Evolutionary conservation across 1,140 invertebrate species (phyloP).

Genomic region (Cyrtorhinus lividipennis): DNA sequence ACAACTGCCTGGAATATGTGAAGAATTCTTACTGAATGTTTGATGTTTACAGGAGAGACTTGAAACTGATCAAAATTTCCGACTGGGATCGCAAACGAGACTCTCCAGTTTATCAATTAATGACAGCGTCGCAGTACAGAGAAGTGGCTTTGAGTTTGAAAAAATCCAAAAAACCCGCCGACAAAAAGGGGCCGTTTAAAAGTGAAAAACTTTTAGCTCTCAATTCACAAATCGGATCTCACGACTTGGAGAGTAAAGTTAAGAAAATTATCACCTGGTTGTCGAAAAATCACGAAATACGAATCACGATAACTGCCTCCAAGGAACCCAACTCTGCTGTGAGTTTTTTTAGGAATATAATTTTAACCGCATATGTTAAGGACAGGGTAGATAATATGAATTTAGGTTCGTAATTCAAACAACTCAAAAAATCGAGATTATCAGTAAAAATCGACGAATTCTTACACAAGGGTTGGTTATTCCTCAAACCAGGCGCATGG

Average conservation of each 20-base stretch:
- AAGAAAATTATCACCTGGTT: conserved; percentile 11
- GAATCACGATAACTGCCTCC: conserved; percentile 8
- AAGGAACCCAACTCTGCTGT: too few relatives aligned
- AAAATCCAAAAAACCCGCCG: conserved; percentile 12
- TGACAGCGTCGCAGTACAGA: not conserved
- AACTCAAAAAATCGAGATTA: too few relatives aligned
- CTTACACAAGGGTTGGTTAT: too few relatives aligned
- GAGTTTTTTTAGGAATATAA: too few relatives aligned
- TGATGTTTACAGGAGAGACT: conserved; percentile 5
- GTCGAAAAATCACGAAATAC: conserved; percentile 11
- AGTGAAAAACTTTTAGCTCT: conserved; percentile 14
- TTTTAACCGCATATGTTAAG: too few relatives aligned
- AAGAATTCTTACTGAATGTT: too few relatives aligned
- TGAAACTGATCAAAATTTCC: conserved; percentile 15
- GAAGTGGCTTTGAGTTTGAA: conserved; percentile 2
- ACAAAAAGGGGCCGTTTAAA: conserved; percentile 3
- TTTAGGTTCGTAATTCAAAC: too few relatives aligned
- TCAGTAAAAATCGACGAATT: too few relatives aligned
- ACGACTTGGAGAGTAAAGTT: conserved; percentile 13
- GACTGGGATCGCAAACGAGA: conserved; percentile 13
- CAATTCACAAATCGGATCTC: not conserved
- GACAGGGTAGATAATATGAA: too few relatives aligned
- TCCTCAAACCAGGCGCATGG: too few relatives aligned
- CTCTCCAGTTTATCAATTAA: conserved; percentile 6
- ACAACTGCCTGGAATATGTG: too few relatives aligned